phyloP scores from a whole-genome alignment of 1,140 invertebrate species.

The Acromyrmex charruanus region DNA sequence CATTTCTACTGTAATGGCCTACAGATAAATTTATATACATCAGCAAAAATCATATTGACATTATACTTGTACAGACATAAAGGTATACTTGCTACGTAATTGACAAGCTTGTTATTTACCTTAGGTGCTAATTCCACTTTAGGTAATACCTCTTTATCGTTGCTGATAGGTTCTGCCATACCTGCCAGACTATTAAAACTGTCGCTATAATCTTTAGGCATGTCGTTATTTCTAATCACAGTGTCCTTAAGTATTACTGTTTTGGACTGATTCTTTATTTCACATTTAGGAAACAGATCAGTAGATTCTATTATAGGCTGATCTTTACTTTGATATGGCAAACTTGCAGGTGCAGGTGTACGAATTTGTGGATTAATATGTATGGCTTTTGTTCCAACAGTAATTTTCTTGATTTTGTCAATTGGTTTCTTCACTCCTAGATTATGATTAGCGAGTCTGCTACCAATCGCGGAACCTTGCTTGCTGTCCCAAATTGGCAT shows the following conservation, averaged over 20 bases:
- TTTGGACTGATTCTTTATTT: constrained; percentile 83
- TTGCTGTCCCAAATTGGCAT: constrained; percentile 82
- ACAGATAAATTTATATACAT: constrained; percentile 26
- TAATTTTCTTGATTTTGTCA: constrained; percentile 81
- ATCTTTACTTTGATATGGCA: constrained; percentile 58
- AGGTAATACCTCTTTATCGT: constrained; percentile 59
- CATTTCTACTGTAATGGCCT: constrained; percentile 68
- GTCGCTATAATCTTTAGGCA: constrained; percentile 70
- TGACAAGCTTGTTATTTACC: constrained; percentile 47
- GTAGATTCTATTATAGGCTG: constrained; percentile 66
- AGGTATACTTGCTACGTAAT: not conserved
- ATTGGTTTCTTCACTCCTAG: constrained; percentile 83
- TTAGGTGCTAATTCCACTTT: constrained; percentile 63
- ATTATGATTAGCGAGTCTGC: constrained; percentile 87
- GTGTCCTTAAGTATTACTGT: constrained; percentile 86
- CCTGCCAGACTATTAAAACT: constrained; percentile 59
- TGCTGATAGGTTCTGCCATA: constrained; percentile 62
- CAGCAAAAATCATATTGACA: constrained; percentile 19
- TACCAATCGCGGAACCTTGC: constrained; percentile 86
- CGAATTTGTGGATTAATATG: constrained; percentile 65
- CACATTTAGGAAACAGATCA: constrained; percentile 85
- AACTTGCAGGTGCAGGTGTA: constrained; percentile 16
- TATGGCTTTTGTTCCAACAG: constrained; percentile 53
- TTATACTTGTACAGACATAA: constrained; percentile 24
- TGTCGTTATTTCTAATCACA: constrained; percentile 82